Conservation (phyloP, 2,797 vertebrate genomes). For the Diplodus puntazzo region DNA sequence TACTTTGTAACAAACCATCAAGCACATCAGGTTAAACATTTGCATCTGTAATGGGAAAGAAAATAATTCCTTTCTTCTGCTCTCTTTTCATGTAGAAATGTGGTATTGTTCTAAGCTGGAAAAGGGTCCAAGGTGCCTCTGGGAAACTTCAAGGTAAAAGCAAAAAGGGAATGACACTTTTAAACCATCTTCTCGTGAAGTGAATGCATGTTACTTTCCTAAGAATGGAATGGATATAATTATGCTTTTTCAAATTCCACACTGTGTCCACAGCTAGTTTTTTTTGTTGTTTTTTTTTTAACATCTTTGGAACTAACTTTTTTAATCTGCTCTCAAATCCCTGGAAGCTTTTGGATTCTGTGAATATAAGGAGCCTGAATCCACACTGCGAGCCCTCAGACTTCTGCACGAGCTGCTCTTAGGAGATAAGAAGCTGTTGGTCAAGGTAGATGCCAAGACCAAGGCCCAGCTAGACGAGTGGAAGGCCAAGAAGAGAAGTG, state of each 20-base stretch:
- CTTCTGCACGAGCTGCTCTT: slow-evolving; percentile 97
- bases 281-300: neutral
- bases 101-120: slow-evolving; percentile 99
- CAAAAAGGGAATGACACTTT: slow-evolving; percentile 16
- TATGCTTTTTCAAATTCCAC: neutral
- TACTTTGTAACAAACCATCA: too few relatives aligned
- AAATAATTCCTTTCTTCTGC: neutral
- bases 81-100: slow-evolving; percentile 88
- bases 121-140: slow-evolving; percentile 98
- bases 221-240: neutral
- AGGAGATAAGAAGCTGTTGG: slow-evolving; percentile 97
- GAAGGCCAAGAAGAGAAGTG: slow-evolving; percentile 96
- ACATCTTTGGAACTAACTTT: slow-evolving; percentile 17
- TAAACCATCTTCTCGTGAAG: neutral
- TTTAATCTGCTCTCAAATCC: slow-evolving; percentile 2
- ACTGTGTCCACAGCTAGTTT: neutral
- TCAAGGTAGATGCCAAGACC: slow-evolving; percentile 99
- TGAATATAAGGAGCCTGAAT: slow-evolving; percentile 99
- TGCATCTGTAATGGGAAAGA: neutral
- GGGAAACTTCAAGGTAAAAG: slow-evolving; percentile 98
- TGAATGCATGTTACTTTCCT: neutral
- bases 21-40: neutral
- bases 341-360: slow-evolving; percentile 96
- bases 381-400: slow-evolving; percentile 94
- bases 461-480: slow-evolving; percentile 98